Evolutionary conservation across 92 coral and sea anemone species (phyloP).

Genomic region (Siderastrea radians): DNA sequence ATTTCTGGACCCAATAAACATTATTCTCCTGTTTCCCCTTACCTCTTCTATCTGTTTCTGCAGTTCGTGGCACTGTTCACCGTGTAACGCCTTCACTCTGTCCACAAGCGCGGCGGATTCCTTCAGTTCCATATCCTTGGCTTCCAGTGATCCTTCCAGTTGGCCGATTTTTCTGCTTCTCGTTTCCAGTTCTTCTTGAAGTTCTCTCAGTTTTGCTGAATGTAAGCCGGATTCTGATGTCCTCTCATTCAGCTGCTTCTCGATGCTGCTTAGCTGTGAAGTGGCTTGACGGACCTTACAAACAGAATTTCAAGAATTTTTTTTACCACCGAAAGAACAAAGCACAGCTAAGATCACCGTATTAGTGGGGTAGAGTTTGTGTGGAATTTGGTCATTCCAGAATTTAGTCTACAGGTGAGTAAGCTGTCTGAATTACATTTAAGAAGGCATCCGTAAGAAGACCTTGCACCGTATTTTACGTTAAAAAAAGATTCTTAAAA

Average conservation of each 20-base stretch:
- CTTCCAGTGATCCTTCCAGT: constrained; percentile 78
- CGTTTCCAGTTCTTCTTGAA: constrained; percentile 79
- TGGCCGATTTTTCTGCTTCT: constrained; percentile 68
- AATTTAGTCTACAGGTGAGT: too few species aligned
- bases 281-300: constrained; percentile 87
- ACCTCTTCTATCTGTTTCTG: constrained; percentile 98
- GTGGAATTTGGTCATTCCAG: too few species aligned
- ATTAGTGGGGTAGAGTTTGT: too few species aligned
- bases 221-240: constrained; percentile 78
- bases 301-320: neutral
- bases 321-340: too few species aligned
- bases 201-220: constrained; percentile 73
- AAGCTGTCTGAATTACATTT: too few species aligned
- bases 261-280: constrained; percentile 72
- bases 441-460: too few species aligned
- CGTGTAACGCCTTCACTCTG: constrained; percentile 86
- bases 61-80: constrained; percentile 92
- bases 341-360: neutral
- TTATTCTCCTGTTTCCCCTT: neutral
- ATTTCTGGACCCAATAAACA: too few species aligned
- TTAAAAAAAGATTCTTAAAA: too few species aligned
- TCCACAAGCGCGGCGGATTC: constrained; percentile 87
- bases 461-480: too few species aligned
- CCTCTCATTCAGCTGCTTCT: constrained; percentile 87
- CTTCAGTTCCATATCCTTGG: constrained; percentile 76